These are phyloP conservation scores for Emberiza fucata DNA, from an alignment of 2,113 vertebrate species.

Conservation along the genomic window DNA sequence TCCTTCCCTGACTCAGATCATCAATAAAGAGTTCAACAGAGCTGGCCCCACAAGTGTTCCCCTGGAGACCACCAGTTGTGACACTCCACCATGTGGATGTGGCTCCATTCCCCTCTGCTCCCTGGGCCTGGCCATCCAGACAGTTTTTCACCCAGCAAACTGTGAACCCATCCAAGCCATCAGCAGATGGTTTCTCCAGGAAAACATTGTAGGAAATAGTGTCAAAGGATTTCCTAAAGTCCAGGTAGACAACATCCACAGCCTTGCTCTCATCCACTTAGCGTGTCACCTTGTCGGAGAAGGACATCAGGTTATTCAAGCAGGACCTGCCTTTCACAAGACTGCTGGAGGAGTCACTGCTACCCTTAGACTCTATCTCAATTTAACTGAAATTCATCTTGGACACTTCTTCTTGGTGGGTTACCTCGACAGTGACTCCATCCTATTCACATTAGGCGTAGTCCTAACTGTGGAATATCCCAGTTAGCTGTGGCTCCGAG, in stretches of 20 bases:
- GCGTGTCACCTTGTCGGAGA: neutral
- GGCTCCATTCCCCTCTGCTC: neutral
- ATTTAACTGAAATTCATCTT: neutral
- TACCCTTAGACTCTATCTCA: neutral
- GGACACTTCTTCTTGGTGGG: neutral
- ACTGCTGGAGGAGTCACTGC: neutral
- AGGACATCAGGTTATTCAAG: neutral
- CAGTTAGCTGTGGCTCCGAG: neutral
- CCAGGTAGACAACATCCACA: neutral
- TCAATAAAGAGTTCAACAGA: neutral
- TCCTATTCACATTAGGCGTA: neutral
- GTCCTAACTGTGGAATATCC: neutral
- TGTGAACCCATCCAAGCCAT: neutral
- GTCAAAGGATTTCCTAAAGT: neutral
- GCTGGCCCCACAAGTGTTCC: neutral
- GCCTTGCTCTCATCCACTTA: neutral
- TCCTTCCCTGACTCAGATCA: neutral
- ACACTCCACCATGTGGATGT: neutral
- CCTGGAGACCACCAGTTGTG: neutral
- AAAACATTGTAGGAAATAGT: accelerated
- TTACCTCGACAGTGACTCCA: neutral
- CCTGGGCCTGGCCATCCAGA: neutral
- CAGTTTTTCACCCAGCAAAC: neutral
- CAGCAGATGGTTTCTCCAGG: neutral
- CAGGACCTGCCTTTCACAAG: neutral